phyloP scores from a whole-genome alignment of 2,888 invertebrate species.

The Hemithea aestivaria region DNA sequence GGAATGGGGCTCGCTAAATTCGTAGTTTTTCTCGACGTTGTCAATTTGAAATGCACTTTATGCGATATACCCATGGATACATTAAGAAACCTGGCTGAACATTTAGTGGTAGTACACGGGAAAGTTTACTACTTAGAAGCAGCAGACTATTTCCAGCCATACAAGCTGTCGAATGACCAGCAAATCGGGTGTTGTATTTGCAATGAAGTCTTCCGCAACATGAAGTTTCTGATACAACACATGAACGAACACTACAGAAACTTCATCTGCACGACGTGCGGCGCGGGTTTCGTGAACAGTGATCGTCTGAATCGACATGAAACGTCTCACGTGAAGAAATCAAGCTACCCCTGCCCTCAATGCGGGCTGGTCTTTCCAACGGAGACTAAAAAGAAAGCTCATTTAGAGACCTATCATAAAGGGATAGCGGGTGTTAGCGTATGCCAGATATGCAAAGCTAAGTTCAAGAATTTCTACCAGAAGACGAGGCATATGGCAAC shows the following conservation, averaged over 20 bases:
- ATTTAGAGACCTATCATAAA: conserved; percentile 21
- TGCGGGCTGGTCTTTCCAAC: conserved; percentile 26
- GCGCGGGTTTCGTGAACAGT: conserved; percentile 43
- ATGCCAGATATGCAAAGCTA: conserved; percentile 67
- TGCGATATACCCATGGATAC: conserved; percentile 32
- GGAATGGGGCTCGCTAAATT: conserved; percentile 25
- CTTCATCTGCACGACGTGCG: conserved; percentile 45
- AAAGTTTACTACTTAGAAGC: conserved; percentile 38
- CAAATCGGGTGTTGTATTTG: conserved; percentile 62
- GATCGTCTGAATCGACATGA: conserved; percentile 41
- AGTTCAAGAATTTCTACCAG: conserved; percentile 70
- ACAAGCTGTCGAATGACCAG: conserved; percentile 43
- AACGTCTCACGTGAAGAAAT: conserved; percentile 45
- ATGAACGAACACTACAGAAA: conserved; percentile 51
- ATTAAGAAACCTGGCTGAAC: conserved; percentile 34
- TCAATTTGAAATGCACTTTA: conserved; percentile 44
- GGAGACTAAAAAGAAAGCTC: conserved; percentile 1
- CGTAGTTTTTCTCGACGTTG: conserved; percentile 53
- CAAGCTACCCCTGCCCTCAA: conserved; percentile 53
- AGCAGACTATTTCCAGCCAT: conserved; percentile 64
- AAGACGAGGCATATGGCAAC: conserved; percentile 70
- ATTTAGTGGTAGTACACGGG: conserved; percentile 36
- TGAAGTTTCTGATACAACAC: conserved; percentile 54
- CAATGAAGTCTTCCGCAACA: conserved; percentile 59
- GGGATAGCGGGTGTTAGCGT: conserved; percentile 68